These are phyloP conservation scores for Dendronephthya gigantea DNA, from an alignment of 64 coral and sea anemone genomes.

Conservation along the genomic window DNA sequence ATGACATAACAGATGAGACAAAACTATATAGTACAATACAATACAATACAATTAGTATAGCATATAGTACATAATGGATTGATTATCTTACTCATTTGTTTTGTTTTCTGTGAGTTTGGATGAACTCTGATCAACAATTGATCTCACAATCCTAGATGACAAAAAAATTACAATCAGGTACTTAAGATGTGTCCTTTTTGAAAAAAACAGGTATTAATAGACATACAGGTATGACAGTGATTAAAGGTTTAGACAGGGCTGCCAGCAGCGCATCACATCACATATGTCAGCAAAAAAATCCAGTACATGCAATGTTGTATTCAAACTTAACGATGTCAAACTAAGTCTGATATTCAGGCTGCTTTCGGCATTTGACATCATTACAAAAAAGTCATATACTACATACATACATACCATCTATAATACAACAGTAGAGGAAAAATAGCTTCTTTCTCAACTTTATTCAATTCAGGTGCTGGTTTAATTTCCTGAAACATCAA, in stretches of 20 bases:
- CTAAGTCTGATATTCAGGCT: no score
- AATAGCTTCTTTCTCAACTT: neutral
- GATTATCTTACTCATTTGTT: neutral
- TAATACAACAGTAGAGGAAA: neutral
- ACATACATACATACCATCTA: neutral
- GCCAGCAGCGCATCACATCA: no score
- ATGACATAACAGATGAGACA: no score
- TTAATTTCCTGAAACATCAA: neutral
- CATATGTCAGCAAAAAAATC: no score
- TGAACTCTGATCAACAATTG: constrained; percentile 1
- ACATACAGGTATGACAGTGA: neutral
- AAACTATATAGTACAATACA: no score
- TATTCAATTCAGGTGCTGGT: neutral
- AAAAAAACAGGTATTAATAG: neutral
- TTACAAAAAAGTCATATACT: no score
- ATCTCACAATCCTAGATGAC: constrained; percentile 12
- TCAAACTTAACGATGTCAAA: no score
- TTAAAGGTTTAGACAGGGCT: no score
- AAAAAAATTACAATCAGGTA: neutral
- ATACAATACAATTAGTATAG: no score
- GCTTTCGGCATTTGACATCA: no score
- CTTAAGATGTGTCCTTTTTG: neutral
- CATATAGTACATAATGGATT: neutral
- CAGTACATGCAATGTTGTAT: no score
- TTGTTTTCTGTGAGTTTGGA: neutral